Evolutionary conservation across 2,797 vertebrate genomes (phyloP), one percentile per base, ranked within the genome.

Genomic region (Gymnothorax reevesii): DNA sequence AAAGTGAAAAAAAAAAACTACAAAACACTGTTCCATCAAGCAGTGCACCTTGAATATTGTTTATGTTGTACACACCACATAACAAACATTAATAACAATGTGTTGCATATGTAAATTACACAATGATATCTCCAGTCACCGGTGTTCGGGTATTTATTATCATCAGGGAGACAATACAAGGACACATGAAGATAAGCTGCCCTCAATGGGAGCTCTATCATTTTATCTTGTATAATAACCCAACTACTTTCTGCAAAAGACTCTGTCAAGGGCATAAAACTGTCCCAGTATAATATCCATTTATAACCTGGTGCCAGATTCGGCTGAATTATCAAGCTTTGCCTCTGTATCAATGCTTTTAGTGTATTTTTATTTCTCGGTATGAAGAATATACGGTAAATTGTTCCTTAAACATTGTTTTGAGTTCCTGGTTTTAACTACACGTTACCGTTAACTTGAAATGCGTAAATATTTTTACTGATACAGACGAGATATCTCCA

Each of bases 231-330:
- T 79, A 52, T 79, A 20, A 42, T 7, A 49, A 22, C 75, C 33
- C 5, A 33, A 49, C 75, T 79, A 49, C 33, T 79, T 79, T 52
- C 75, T 49, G 75, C 17, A 22, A 49, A 13, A 79, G 20, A 20
- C 33, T 42, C 75, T 52, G 42, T 62, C 42, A 54, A 49, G 75
- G 27, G 42, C 15, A 52, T 79, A 79, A 79, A 79, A 15, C 75
- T 79, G 75, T 79, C 75, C 20, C 10, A 7, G 42, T 54, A 13
- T 52, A 49, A 79, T 79, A 52, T 54, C 33, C 42, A 79, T 79
- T 79, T 79, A 79, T 79, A 49, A 79, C 33, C 42, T 22, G 42
- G 33, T 79, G 75, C 75, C 75, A 79, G 75, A 22, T 79, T 49
- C 13, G 17, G 15, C 75, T 52, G 75, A 79, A 52, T 49, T 52